These are phyloP conservation scores for Zaprionus davidi DNA, from an alignment of 1,140 invertebrate species.

Conservation along the genomic window DNA sequence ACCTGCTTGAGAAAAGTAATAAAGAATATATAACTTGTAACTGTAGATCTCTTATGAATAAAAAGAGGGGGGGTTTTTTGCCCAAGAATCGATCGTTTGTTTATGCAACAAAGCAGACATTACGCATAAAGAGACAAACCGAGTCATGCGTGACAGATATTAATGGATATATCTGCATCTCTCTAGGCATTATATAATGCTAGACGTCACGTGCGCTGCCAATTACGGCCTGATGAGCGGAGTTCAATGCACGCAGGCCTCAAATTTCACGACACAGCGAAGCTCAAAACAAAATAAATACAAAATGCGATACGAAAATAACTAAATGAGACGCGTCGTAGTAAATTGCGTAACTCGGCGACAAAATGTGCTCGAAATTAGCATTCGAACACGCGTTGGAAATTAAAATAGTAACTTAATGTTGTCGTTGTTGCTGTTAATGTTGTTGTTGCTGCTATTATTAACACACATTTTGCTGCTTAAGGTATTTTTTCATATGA, in stretches of 20 bases:
- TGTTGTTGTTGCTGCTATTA: constrained; percentile 28
- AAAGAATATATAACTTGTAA: no score
- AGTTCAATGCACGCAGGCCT: constrained; percentile 27
- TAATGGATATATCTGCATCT: no score
- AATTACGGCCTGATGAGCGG: not conserved
- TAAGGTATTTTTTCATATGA: constrained; percentile 9
- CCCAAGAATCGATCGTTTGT: no score
- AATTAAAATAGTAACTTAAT: constrained; percentile 32
- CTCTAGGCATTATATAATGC: constrained; percentile 1
- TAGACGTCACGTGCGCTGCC: constrained; percentile 8
- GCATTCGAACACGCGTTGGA: constrained; percentile 53
- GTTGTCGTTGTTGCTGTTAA: constrained; percentile 4
- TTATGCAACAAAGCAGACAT: no score
- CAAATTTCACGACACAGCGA: constrained; percentile 19
- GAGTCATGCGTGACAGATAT: no score
- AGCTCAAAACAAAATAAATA: not conserved
- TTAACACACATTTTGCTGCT: constrained; percentile 24
- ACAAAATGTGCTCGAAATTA: constrained; percentile 32
- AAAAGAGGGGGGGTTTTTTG: no score
- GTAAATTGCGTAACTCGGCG: constrained; percentile 40
- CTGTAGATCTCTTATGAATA: no score
- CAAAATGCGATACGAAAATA: constrained; percentile 39
- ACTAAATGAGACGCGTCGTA: constrained; percentile 63
- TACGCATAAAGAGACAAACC: no score
- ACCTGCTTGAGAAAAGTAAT: constrained; percentile 9